Evolutionary conservation across 2,113 vertebrate species (phyloP), one percentile per base, ranked within the genome.

Genomic region (Manacus vitellinus): DNA sequence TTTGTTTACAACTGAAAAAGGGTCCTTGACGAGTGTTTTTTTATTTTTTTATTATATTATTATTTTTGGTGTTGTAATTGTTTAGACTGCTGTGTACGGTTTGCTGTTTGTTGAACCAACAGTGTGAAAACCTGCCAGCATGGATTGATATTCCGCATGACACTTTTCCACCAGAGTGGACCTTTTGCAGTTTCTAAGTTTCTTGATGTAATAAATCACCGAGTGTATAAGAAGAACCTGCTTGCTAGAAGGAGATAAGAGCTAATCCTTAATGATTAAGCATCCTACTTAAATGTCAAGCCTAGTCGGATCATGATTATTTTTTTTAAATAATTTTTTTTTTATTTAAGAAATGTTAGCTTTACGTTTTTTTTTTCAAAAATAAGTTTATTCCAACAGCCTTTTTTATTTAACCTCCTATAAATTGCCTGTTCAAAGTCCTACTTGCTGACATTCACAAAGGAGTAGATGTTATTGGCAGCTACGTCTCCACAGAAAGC

Each of bases 81-180:
- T 98, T 98, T 98, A 98, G 98, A 98, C 97, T 98, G 98, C 98
- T 98, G 98, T 98, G 98, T 98, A 98, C 95, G 98, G 98, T 98
- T 98, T 98, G 98, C 98, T 98, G 98, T 98, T 98, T 98, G 98
- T 98, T 98, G 98, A 98, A 98, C 97, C 98, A 98, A 98, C 98
- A 98, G 98, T 98, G 98, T 98, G 98, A 98, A 98, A 98, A 98
- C 98, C 98, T 98, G 98, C 98, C 98, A 98, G 98, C 98, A 98
- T 98, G 98, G 98, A 98, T 98, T 98, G 98, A 98, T 97, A 98
- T 98, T 98, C 98, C 96, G 98, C 98, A 98, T 98, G 98, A 98
- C 96, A 97, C 97, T 97, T 98, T 97, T 98, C 98, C 98, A 98
- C 97, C 95, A 92, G 96, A 97, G 93, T 97, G 98, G 98, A 98